phyloP scores from a whole-genome alignment of 37 sponge, comb jelly and placozoan genomes.

The Tethya wilhelma region DNA sequence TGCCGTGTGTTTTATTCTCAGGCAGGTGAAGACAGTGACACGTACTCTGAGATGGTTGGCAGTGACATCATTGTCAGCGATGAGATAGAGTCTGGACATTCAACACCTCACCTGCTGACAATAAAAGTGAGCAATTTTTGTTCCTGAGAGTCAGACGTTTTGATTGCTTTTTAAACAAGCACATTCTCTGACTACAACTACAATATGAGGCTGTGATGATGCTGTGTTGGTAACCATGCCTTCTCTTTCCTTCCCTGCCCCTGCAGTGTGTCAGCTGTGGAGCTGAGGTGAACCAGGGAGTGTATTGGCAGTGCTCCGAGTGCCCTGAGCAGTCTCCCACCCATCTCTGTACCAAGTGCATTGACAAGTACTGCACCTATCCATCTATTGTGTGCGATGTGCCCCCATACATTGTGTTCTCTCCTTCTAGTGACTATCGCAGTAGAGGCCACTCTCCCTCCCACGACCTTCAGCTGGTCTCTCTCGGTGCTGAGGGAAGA shows the following conservation, averaged over 20 bases:
- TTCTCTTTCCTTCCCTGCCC: background rate
- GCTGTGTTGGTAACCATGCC: background rate
- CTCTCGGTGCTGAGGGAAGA: background rate
- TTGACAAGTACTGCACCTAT: too few species aligned
- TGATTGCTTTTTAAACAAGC: too few species aligned
- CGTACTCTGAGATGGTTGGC: background rate
- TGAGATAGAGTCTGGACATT: background rate
- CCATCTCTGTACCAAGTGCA: constrained; percentile 47
- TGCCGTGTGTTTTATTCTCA: constrained; percentile 4
- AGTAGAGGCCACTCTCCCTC: constrained; percentile 27
- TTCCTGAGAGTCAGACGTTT: too few species aligned
- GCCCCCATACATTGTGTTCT: too few species aligned
- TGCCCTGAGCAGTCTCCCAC: constrained; percentile 29
- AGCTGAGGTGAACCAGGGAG: constrained; percentile 1
- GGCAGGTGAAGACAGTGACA: background rate
- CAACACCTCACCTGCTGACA: background rate
- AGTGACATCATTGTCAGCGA: too few species aligned
- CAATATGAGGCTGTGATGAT: too few species aligned
- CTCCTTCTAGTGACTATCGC: constrained; percentile 49
- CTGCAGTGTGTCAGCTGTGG: constrained; percentile 51
- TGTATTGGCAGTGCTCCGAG: constrained; percentile 56
- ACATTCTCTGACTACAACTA: too few species aligned
- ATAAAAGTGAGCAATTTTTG: background rate
- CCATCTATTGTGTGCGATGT: too few species aligned
- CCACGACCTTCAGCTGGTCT: constrained; percentile 34